Evolutionary conservation across 2,888 invertebrate genomes (phyloP).

Genomic region (Phanerotoma sp.): DNA sequence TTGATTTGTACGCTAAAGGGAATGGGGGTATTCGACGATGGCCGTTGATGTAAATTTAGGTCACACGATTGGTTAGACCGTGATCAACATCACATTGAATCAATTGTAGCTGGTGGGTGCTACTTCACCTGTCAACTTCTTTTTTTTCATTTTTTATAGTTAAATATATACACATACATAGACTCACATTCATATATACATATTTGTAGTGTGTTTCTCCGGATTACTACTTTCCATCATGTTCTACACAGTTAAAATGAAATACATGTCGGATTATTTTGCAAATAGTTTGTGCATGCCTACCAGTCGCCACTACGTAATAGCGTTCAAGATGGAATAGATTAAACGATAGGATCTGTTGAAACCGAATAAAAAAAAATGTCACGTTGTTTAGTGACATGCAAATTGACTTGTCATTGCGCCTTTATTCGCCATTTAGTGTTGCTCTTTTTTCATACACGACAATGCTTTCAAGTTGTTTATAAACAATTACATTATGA

Average conservation of each 20-base stretch:
- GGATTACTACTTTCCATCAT: background rate
- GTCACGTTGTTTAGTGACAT: background rate
- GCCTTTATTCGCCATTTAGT: background rate
- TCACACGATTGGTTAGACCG: conserved; percentile 16
- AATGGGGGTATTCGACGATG: conserved; percentile 1
- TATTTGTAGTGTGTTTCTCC: background rate
- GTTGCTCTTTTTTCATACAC: background rate
- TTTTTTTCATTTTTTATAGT: background rate
- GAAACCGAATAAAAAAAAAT: background rate
- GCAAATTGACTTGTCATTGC: conserved; percentile 7
- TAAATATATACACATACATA: background rate
- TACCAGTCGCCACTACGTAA: no score
- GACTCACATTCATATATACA: background rate
- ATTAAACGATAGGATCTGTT: background rate
- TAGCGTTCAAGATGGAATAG: conserved; percentile 8
- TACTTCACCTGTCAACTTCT: background rate
- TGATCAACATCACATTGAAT: conserved; percentile 11
- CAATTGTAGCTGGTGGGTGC: background rate
- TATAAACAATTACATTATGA: no score
- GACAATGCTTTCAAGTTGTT: no score
- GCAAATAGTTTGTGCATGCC: conserved; percentile 2
- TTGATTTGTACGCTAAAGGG: conserved; percentile 17
- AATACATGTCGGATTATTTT: conserved; percentile 7
- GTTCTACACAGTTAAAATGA: background rate
- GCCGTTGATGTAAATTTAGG: conserved; percentile 12